These are phyloP conservation scores for Papilio glaucus DNA, from an alignment of 1,140 invertebrate genomes.

Conservation along the genomic window DNA sequence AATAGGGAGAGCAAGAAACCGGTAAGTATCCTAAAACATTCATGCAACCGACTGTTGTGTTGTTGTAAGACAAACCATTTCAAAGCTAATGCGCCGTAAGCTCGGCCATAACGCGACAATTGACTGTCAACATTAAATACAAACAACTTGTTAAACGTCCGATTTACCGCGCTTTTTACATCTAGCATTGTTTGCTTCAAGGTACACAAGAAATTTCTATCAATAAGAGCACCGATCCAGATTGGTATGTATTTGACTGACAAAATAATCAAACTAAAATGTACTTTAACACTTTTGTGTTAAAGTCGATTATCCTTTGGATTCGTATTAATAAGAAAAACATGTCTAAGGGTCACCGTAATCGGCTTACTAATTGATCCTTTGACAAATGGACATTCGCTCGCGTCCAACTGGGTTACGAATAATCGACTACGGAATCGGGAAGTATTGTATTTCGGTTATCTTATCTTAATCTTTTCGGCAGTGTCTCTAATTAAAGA, in stretches of 20 bases:
- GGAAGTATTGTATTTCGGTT: slow-evolving; percentile 31
- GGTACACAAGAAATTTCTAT: neutral
- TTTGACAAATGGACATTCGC: slow-evolving; percentile 34
- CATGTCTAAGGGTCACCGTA: slow-evolving; percentile 33
- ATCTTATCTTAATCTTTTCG: slow-evolving; percentile 16
- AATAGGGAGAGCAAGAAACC: neutral
- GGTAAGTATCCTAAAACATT: neutral
- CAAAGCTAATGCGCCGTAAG: slow-evolving; percentile 9
- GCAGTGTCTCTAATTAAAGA: slow-evolving; percentile 25
- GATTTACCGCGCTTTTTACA: slow-evolving; percentile 19
- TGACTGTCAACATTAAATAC: slow-evolving; percentile 17
- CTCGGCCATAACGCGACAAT: slow-evolving; percentile 12
- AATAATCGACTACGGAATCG: slow-evolving; percentile 20
- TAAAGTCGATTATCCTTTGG: neutral
- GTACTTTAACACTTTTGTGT: neutral
- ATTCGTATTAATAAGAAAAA: neutral
- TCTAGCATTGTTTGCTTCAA: slow-evolving; percentile 8
- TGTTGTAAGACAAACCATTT: slow-evolving; percentile 2
- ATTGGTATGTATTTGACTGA: neutral
- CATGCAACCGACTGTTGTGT: neutral
- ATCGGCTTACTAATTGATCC: slow-evolving; percentile 46
- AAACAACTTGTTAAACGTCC: slow-evolving; percentile 28
- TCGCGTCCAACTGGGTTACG: slow-evolving; percentile 25
- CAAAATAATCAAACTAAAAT: neutral
- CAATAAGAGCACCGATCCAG: neutral